These are phyloP conservation scores for Heliangelus exortis DNA, from an alignment of 2,797 vertebrate genomes.

Conservation along the genomic window DNA sequence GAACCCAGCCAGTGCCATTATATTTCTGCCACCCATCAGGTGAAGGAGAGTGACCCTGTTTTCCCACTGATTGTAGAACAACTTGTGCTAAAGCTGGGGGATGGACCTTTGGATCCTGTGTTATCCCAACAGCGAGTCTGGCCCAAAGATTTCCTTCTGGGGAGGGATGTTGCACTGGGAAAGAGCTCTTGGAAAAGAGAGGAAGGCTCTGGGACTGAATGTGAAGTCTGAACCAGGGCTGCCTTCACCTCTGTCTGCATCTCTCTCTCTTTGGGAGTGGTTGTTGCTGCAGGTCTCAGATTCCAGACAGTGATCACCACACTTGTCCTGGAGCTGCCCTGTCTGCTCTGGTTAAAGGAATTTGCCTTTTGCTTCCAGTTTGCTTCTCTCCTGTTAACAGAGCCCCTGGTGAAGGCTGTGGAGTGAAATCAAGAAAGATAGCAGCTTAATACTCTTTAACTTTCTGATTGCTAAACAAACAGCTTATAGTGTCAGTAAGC, in stretches of 20 bases:
- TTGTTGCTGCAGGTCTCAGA: neutral
- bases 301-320: neutral
- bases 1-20: neutral
- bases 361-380: neutral
- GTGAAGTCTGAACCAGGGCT: neutral
- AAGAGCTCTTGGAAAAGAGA: neutral
- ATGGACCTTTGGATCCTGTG: neutral
- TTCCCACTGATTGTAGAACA: neutral
- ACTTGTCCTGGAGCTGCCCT: neutral
- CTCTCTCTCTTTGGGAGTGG: neutral
- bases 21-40: neutral
- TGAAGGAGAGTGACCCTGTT: neutral
- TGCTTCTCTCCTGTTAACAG: neutral
- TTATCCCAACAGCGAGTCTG: neutral
- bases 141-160: neutral
- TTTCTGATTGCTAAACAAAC: slow-evolving; percentile 15
- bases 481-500: slow-evolving; percentile 20
- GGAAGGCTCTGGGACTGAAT: neutral
- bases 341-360: slow-evolving; percentile 10
- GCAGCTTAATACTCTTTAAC: slow-evolving; percentile 56
- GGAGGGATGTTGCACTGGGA: neutral
- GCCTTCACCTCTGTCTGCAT: neutral
- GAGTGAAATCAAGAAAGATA: slow-evolving; percentile 63
- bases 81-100: no score
- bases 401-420: neutral